Percentiles rank a stretch among this genome's conserved stretches.
Evolutionary conservation across 2,113 vertebrate genomes (phyloP).

Genomic region (Spermophilus dauricus): DNA sequence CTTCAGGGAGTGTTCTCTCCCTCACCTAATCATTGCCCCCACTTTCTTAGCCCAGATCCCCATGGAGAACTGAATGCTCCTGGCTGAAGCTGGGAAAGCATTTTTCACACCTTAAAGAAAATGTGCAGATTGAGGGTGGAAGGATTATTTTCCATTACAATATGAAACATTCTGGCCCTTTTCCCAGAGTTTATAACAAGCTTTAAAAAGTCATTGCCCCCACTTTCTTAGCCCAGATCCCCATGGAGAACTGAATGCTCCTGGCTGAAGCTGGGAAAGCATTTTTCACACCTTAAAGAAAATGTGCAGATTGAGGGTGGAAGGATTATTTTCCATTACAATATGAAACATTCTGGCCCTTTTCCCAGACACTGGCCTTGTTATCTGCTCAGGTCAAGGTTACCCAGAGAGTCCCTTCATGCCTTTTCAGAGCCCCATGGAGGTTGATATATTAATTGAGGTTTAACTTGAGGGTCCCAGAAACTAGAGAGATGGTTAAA

Average conservation of each 20-base stretch:
- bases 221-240: no score
- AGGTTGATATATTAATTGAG: not conserved
- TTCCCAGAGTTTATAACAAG: slow-evolving; percentile 79
- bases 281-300: slow-evolving; percentile 62
- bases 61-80: slow-evolving; percentile 66
- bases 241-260: slow-evolving; percentile 69
- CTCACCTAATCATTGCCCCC: slow-evolving; percentile 75
- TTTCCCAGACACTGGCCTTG: slow-evolving; percentile 19
- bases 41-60: slow-evolving; percentile 58
- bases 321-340: slow-evolving; percentile 84
- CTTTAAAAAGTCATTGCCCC: slow-evolving; percentile 56
- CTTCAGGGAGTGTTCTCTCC: slow-evolving; percentile 66
- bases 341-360: slow-evolving; percentile 78
- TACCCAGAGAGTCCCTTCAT: not conserved
- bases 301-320: slow-evolving; percentile 79
- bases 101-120: slow-evolving; percentile 83
- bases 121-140: slow-evolving; percentile 79
- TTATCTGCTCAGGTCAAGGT: not conserved
- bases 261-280: slow-evolving; percentile 46
- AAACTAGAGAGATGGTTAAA: not conserved
- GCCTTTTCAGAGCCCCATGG: not conserved
- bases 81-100: slow-evolving; percentile 76
- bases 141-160: slow-evolving; percentile 83
- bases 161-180: slow-evolving; percentile 78
- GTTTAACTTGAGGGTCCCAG: not conserved